Percentiles rank a stretch among this genome's conserved stretches.
phyloP scores from a whole-genome alignment of 2,888 invertebrate species.

The Aromia moschata region DNA sequence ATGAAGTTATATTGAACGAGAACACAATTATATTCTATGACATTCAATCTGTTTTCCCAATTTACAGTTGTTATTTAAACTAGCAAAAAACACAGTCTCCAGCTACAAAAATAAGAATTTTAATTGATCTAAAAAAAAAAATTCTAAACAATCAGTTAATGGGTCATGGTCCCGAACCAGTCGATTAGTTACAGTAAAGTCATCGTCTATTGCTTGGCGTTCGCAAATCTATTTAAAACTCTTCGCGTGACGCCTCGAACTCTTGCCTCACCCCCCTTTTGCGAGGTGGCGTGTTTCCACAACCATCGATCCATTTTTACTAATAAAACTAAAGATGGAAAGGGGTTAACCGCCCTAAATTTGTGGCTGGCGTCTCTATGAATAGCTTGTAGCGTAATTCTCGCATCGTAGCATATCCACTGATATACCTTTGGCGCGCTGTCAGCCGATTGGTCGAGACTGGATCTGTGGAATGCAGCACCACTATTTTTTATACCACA shows the following conservation, averaged over 20 bases:
- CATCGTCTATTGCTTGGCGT: not conserved
- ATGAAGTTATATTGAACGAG: too few species aligned
- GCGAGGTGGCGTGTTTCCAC: not conserved
- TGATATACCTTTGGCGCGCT: slow-evolving; percentile 50
- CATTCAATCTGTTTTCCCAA: not conserved
- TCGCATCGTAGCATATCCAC: slow-evolving; percentile 35
- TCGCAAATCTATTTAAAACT: not conserved
- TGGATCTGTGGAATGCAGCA: slow-evolving; percentile 43
- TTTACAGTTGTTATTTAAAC: not conserved
- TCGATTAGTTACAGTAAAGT: not conserved
- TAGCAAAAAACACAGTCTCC: not conserved
- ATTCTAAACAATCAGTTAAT: slow-evolving; percentile 1
- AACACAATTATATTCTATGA: not conserved
- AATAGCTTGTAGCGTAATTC: slow-evolving; percentile 35
- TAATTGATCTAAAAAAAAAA: slow-evolving; percentile 1
- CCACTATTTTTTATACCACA: slow-evolving; percentile 31
- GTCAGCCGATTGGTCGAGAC: slow-evolving; percentile 43
- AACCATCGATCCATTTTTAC: not conserved
- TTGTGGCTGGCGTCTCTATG: slow-evolving; percentile 24
- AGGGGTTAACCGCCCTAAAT: slow-evolving; percentile 31
- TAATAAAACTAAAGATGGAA: not conserved
- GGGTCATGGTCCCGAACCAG: not conserved
- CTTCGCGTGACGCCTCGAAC: not conserved
- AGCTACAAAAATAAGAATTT: not conserved
- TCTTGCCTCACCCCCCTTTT: not conserved